Evolutionary conservation across 2,888 invertebrate genomes (phyloP).

Genomic region (Papilio elwesi): DNA sequence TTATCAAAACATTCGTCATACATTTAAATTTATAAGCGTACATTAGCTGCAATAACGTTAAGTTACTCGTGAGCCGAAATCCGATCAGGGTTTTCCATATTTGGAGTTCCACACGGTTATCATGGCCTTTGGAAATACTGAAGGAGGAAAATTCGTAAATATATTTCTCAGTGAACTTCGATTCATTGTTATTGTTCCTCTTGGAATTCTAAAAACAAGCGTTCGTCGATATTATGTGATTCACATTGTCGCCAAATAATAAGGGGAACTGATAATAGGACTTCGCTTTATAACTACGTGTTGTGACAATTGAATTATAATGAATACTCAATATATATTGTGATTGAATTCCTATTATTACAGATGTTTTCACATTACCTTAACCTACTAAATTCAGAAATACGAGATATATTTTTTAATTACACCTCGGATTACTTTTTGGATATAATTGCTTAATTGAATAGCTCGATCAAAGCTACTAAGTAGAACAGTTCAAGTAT

Average conservation of each 20-base stretch:
- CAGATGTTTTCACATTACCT: constrained; percentile 27
- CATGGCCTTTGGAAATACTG: constrained; percentile 1
- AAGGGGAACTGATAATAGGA: constrained; percentile 37
- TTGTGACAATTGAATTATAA: constrained; percentile 33
- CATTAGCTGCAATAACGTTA: not conserved
- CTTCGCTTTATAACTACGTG: constrained; percentile 14
- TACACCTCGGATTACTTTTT: constrained; percentile 6
- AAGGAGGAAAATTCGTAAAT: constrained; percentile 6
- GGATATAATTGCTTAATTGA: constrained; percentile 1
- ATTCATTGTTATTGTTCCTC: constrained; percentile 23
- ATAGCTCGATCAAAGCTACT: not conserved
- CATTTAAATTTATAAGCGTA: too few species aligned
- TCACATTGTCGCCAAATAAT: constrained; percentile 31
- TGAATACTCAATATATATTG: constrained; percentile 33
- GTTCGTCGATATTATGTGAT: constrained; percentile 14
- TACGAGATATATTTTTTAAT: constrained; percentile 30
- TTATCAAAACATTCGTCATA: too few species aligned
- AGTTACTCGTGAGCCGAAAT: not conserved
- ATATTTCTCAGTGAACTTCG: not conserved
- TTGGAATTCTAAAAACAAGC: constrained; percentile 24
- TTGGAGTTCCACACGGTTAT: constrained; percentile 2
- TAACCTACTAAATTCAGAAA: constrained; percentile 24
- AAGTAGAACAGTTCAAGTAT: constrained; percentile 3
- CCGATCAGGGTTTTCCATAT: constrained; percentile 11
- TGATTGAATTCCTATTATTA: constrained; percentile 25